Evolutionary conservation across 2,113 vertebrate genomes (phyloP).

Genomic region (Lagopus muta): DNA sequence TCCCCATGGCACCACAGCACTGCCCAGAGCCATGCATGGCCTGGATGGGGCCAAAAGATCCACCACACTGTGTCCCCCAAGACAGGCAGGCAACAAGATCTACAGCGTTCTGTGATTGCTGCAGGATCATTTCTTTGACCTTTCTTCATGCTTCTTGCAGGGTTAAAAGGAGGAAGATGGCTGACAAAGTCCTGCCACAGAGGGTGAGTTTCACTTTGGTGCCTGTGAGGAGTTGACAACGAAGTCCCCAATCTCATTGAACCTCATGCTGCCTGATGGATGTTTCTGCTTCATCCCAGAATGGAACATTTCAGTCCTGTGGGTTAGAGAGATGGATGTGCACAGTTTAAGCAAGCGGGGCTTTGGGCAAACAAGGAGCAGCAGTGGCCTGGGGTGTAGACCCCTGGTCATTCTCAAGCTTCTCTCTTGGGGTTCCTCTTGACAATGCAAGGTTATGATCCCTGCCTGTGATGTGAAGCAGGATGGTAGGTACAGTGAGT

Average conservation of each 20-base stretch:
- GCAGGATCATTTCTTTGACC: no score
- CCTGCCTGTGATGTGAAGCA: not conserved
- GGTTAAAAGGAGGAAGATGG: constrained; percentile 97
- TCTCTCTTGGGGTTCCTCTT: not conserved
- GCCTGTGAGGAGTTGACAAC: rapidly evolving
- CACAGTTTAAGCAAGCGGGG: not conserved
- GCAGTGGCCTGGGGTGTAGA: not conserved
- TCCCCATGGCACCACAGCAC: not conserved
- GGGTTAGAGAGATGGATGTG: not conserved
- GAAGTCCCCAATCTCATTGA: not conserved
- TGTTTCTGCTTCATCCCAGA: not conserved
- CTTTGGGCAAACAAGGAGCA: not conserved
- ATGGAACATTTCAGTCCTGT: not conserved
- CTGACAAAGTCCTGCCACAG: constrained; percentile 98
- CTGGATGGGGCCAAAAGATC: not conserved
- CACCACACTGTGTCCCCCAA: not conserved
- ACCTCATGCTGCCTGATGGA: rapidly evolving
- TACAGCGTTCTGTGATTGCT: not conserved
- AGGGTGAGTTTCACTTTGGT: constrained; percentile 81
- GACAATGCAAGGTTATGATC: not conserved
- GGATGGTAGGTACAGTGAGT: not conserved
- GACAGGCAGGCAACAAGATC: rapidly evolving
- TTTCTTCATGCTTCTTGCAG: constrained; percentile 66
- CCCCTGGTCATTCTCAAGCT: not conserved
- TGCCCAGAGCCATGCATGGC: rapidly evolving